phyloP scores from a whole-genome alignment of 2,888 invertebrate genomes.

The Tholera decimalis region DNA sequence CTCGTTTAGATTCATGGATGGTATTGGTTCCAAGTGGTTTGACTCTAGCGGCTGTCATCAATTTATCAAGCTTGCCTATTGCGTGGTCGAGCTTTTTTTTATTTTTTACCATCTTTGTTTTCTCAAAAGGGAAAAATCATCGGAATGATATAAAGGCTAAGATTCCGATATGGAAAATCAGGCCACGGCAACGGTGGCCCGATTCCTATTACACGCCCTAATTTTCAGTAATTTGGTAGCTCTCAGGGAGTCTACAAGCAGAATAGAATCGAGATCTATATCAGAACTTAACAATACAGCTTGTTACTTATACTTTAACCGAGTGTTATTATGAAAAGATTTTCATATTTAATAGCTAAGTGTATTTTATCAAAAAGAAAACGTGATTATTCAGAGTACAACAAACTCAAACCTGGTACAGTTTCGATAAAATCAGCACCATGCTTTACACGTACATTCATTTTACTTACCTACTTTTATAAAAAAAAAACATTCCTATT shows the following conservation, averaged over 20 bases:
- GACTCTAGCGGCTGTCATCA: not conserved
- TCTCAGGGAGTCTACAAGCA: not conserved
- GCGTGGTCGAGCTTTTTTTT: not conserved
- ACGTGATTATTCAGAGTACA: conserved; percentile 20
- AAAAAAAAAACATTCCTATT: conserved; percentile 14
- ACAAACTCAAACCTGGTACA: conserved; percentile 15
- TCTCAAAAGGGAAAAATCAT: not conserved
- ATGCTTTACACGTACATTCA: conserved; percentile 16
- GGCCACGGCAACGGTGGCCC: not conserved
- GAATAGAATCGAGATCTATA: not conserved
- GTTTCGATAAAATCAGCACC: conserved; percentile 33
- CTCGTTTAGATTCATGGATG: not conserved
- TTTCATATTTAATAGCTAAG: conserved; percentile 13
- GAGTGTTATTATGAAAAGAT: conserved; percentile 3
- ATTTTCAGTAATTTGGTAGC: not conserved
- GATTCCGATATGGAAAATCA: conserved; percentile 13
- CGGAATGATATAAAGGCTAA: not conserved
- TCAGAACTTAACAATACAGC: not conserved
- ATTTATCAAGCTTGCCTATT: too few relatives aligned
- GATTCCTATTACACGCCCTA: not conserved
- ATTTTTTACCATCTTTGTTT: not conserved
- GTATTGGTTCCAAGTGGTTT: not conserved
- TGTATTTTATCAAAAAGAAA: conserved; percentile 18
- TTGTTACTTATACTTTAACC: not conserved
- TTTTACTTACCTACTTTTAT: conserved; percentile 19